These are phyloP conservation scores for Catajapyx aquilonaris DNA, from an alignment of 1,140 invertebrate species.

Conservation along the genomic window DNA sequence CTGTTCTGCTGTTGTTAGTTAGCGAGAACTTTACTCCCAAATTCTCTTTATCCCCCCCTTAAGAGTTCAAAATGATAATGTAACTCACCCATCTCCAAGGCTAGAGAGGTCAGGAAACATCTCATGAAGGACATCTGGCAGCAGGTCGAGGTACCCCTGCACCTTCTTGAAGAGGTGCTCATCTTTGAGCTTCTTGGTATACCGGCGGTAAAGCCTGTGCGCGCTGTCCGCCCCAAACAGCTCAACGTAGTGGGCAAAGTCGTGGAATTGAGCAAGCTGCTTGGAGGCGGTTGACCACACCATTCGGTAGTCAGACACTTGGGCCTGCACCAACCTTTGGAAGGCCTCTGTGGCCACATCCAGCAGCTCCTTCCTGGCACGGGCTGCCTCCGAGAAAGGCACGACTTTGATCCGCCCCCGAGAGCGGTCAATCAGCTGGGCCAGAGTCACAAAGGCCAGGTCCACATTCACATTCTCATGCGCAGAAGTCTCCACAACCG, in stretches of 20 bases:
- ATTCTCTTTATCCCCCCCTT: too few relatives aligned
- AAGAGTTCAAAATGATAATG: too few relatives aligned
- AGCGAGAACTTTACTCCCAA: too few relatives aligned
- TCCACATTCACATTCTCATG: constrained; percentile 96
- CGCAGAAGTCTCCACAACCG: constrained; percentile 82
- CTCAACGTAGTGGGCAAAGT: constrained; percentile 79
- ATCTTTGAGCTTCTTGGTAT: constrained; percentile 67
- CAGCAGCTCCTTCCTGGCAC: constrained; percentile 64
- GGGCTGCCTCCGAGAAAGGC: constrained; percentile 68
- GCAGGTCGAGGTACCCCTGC: constrained; percentile 53
- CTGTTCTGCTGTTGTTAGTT: too few relatives aligned
- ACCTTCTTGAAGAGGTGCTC: constrained; percentile 62
- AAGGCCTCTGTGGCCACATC: constrained; percentile 75
- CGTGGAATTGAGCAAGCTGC: constrained; percentile 63
- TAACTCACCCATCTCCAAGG: constrained; percentile 46
- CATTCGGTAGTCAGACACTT: constrained; percentile 61
- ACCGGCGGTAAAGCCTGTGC: constrained; percentile 52
- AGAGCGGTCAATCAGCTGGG: constrained; percentile 71
- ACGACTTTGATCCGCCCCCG: constrained; percentile 47
- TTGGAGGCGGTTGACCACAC: constrained; percentile 70
- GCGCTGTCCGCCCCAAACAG: constrained; percentile 72
- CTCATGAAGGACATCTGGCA: constrained; percentile 58
- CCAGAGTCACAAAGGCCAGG: constrained; percentile 73
- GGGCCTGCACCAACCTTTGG: constrained; percentile 57
- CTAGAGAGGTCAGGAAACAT: constrained; percentile 59